A percentile compares a stretch with the other conserved stretches of the same genome.
These are phyloP conservation scores for Aradophagus sp. DNA, from an alignment of 1,140 invertebrate species.

Conservation along the genomic window DNA sequence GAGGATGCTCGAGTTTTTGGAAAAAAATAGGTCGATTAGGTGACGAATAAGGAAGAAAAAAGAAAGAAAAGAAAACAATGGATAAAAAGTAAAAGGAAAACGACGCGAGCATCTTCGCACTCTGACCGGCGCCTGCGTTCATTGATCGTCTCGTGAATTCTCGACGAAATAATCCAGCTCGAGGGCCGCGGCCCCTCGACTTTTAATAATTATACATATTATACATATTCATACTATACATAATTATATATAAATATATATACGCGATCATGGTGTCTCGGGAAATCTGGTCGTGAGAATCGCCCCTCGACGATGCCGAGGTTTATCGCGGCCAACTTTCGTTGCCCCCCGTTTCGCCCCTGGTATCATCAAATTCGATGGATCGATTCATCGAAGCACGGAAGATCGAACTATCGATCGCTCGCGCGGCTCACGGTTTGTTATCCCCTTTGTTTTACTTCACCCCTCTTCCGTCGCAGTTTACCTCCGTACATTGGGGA, in stretches of 20 bases:
- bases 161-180: constrained; percentile 55
- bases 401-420: constrained; percentile 6
- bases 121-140: constrained; percentile 37
- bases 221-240: constrained; percentile 58
- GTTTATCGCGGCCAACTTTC: constrained; percentile 29
- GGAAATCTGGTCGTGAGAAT: constrained; percentile 50
- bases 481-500: too few relatives aligned
- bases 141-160: constrained; percentile 50
- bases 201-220: constrained; percentile 65
- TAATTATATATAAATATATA: constrained; percentile 40
- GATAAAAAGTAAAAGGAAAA: neutral
- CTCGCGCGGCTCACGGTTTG: constrained; percentile 2
- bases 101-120: constrained; percentile 1
- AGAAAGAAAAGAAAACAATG: too few relatives aligned
- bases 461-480: constrained; percentile 1
- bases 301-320: constrained; percentile 29
- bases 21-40: too few relatives aligned
- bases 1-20: constrained; percentile 11
- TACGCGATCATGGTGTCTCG: constrained; percentile 54
- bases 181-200: constrained; percentile 43
- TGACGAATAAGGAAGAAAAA: too few relatives aligned
- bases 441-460: constrained; percentile 1
- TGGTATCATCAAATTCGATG: neutral
- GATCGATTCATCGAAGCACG: constrained; percentile 3
- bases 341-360: constrained; percentile 2